These are phyloP conservation scores for Emydocephalus ijimae DNA, from an alignment of 2,113 vertebrate species.

Conservation along the genomic window DNA sequence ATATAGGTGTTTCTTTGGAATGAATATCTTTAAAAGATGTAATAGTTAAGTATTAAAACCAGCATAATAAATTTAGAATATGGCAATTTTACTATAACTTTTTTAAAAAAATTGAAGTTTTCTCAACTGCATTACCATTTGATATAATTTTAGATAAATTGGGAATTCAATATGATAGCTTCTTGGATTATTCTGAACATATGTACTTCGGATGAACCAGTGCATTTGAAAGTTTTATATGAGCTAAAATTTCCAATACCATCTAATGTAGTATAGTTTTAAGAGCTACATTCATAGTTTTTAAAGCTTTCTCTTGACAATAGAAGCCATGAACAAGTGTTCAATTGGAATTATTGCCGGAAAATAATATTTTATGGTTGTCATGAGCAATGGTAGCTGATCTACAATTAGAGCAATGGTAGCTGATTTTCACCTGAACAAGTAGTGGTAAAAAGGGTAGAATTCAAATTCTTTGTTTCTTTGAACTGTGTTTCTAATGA, in stretches of 20 bases:
- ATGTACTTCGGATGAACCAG: conserved; percentile 16
- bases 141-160: neutral
- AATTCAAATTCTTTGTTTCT: conserved; percentile 66
- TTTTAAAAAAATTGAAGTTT: neutral
- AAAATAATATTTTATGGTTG: conserved; percentile 78
- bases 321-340: conserved; percentile 67
- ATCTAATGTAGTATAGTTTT: conserved; percentile 42
- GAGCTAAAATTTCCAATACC: conserved; percentile 24
- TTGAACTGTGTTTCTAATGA: conserved; percentile 72
- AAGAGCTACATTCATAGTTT: conserved; percentile 42
- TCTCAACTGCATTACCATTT: neutral
- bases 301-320: conserved; percentile 61
- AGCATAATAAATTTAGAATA: neutral
- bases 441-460: conserved; percentile 43
- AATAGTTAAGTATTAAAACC: neutral
- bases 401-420: conserved; percentile 78
- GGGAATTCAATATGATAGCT: neutral
- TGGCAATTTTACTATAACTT: neutral
- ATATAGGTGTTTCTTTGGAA: neutral
- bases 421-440: conserved; percentile 74
- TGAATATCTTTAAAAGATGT: neutral
- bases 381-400: conserved; percentile 76
- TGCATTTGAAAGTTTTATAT: neutral
- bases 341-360: conserved; percentile 67
- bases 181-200: neutral